phyloP scores from a whole-genome alignment of 2,113 vertebrate species.

The Stegostoma tigrinum region DNA sequence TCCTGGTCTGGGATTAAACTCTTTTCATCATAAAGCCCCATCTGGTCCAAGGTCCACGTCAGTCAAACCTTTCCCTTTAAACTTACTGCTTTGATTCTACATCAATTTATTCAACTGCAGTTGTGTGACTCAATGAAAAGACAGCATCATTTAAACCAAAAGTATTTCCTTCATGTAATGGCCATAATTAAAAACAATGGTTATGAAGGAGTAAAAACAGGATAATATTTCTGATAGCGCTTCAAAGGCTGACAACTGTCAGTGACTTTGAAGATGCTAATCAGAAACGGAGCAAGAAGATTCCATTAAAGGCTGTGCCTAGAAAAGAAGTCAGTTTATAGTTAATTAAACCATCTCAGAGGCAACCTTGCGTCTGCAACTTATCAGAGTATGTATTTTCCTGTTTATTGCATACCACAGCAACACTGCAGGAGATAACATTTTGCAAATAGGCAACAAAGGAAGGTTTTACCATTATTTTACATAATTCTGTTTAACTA shows the following conservation, averaged over 20 bases:
- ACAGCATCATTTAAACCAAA: slow-evolving; percentile 77
- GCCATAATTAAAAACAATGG: slow-evolving; percentile 94
- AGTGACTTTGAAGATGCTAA: slow-evolving; percentile 77
- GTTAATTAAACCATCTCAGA: slow-evolving; percentile 67
- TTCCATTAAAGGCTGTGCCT: slow-evolving; percentile 56
- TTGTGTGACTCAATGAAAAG: slow-evolving; percentile 84
- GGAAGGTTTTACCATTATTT: not conserved
- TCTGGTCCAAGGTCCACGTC: slow-evolving; percentile 95
- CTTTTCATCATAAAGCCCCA: slow-evolving; percentile 99
- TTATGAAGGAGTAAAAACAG: slow-evolving; percentile 84
- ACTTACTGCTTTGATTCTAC: slow-evolving; percentile 91
- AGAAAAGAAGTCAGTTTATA: slow-evolving; percentile 51
- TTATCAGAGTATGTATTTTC: slow-evolving; percentile 68
- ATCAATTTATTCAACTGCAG: slow-evolving; percentile 93
- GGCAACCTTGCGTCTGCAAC: slow-evolving; percentile 73
- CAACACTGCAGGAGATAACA: not conserved
- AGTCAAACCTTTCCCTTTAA: slow-evolving; percentile 95
- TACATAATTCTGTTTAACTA: not conserved
- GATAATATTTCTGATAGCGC: slow-evolving; percentile 80
- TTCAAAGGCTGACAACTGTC: slow-evolving; percentile 89
- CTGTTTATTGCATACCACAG: slow-evolving; percentile 7
- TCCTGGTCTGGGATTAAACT: slow-evolving; percentile 91
- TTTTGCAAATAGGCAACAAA: slow-evolving; percentile 18
- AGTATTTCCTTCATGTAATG: slow-evolving; percentile 80
- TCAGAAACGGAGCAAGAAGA: slow-evolving; percentile 60